Evolutionary conservation across 1,140 invertebrate genomes (phyloP), one percentile per base, ranked within the genome.

Genomic region (Antheraea mylitta): DNA sequence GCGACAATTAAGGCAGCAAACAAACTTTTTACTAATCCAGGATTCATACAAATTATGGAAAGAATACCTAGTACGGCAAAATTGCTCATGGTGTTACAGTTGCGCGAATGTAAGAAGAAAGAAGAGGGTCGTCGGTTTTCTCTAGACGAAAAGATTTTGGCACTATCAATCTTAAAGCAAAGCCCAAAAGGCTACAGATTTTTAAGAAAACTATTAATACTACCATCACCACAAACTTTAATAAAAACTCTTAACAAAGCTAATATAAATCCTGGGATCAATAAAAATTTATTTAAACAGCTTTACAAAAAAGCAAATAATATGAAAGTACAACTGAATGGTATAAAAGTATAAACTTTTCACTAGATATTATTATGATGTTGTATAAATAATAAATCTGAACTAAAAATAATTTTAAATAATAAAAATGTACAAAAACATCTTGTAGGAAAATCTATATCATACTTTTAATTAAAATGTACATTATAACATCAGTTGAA

Each of bases 201-300:
- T 67, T 64, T 75, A 10, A 64, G 70, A 58, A 70, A 63, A 63
- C 66, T 70, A 36, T 65, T 72, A 48, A 67, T 75, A 11, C 59
- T 75, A 22, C 74, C 70, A 38, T 19, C 68, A 0, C 67, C 67
- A 16, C 67, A 68, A 42, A 74, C 68, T 11, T 18, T 74, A 13
- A 30, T 19, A 7, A 70, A 71, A 64, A 30, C 74, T 18, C 48
- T 74, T 11, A 42, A 53, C 11, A 37, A 64, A 18, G 58, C 63
- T 37, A 38, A 71, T 45, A 68, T 74, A 64, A 63, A 64, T 19
- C 68, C 72, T 11, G 75, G 72, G 11, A 70, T 77, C 19, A 77
- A 74, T 68, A 65, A 64, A 37, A 65, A 72, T 13, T 60, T 77
- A 37, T 71, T 77, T 64, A 18, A 8, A 4, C 66, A 72, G 42